Evolutionary conservation across 2,797 vertebrate species (phyloP), one percentile per base, ranked within the genome.

Genomic region (Sitta carolinensis): DNA sequence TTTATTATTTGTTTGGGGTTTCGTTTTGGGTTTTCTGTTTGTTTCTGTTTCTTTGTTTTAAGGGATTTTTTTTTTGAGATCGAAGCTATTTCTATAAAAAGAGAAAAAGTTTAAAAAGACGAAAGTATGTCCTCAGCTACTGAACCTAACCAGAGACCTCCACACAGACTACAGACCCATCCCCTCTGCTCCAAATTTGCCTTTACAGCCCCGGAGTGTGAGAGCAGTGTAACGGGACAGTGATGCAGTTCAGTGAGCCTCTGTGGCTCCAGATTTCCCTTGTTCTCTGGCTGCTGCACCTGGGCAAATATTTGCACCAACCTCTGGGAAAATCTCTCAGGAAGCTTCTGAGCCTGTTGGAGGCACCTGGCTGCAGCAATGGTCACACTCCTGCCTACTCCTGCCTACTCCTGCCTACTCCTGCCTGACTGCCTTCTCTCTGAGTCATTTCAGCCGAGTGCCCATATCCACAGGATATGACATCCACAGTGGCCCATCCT

Each of bases 281-380:
- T 61, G 12, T 22, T 70, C 12, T 62, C 10, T 7, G 32, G 8
- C 36, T 74, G 52, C n/a, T 52, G 20, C 32, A 63, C n/a, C 26
- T 20, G 16, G 6, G 30, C 14, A 67, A 70, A 43, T 1, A 0
- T 59, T 62, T 81, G n/a, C 26, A n/a, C 13, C 0, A 0, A 1
- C 19, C 20, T 77, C 40, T n/a, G 69, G 34, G 10, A 80, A 74
- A 21, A 13, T 42, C 11, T 69, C 19, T n/a, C 38, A 27, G 52
- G n/a, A 59, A 78, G 9, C 16, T 36, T 30, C 22, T 2, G 4
- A 67, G 19, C 19, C 43, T 90, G 40, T 21, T 70, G 74, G 48
- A 87, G 67, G 34, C 17, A 68, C 8, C 16, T 62, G 40, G 13
- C 38, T 72, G 36, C 34, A 86, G 48, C 45, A 38, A 6, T 12